Base-by-base conservation (phyloP, 2,888 invertebrate genomes). In the Tricholauxania praeusta region DNA sequence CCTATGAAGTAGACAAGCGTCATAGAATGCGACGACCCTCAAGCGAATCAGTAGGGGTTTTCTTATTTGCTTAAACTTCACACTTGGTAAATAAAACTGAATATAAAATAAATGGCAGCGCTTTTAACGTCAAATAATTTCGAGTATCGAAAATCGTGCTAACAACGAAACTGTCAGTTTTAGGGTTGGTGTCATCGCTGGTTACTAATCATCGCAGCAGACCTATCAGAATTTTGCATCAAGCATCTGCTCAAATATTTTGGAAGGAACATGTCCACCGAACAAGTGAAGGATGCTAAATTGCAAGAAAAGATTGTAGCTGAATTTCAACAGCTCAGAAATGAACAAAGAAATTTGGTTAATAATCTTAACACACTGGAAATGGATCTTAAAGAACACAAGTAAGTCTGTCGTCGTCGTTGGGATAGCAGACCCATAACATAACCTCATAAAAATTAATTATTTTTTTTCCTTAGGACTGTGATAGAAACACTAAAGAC, bases 341-440 rank as follows among this genome's bases (percentile, higher is more conserved):
- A 91, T 80, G 97, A 98, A 84, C 98, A 98, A 88, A 90, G 96
- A 82, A 91, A 91, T 81, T 89, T 97, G 81, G 94, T 95, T 47
- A 92, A 92, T 80, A 98, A 97, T 90, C 91, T 98, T 75, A 93
- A 95, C 1, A 97, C 98, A 89, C 89, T 98, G 81, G 97, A 98
- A 89, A 92, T 94, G 90, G 98, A 99, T 87, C 90, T 96, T 76
- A 97, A 96, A 86, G 98, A 99, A 89, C 98, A 98, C 90, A 97
- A 95, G 98, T 98, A 79, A 82, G 82, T 79, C 78, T 76, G n/a
- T 55, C 51, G 68, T 19, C 53, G 55, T 12, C 32, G 32, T 60
- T 55, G 49, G 15, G 52, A 51, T 32, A 52, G 57, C 10, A 19
- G 14, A 28, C 59, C 28, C 55, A 89, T 67, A 71, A 79, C 83